A percentile compares a stretch with the other conserved stretches of the same genome.
These are phyloP conservation scores for Incurvaria masculella DNA, from an alignment of 2,888 invertebrate species.

Conservation along the genomic window DNA sequence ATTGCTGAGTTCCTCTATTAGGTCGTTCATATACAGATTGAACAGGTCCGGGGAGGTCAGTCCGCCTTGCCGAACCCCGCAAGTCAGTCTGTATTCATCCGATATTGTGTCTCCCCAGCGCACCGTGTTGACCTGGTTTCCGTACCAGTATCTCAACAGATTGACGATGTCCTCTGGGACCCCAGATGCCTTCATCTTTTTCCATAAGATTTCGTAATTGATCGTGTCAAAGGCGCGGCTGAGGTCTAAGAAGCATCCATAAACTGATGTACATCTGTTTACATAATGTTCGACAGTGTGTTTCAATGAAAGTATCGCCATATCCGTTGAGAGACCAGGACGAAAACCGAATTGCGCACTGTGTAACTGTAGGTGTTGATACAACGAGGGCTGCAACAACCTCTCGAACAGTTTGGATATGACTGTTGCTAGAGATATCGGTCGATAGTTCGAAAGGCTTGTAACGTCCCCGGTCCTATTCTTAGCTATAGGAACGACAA, in stretches of 20 bases:
- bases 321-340: slow-evolving; percentile 1
- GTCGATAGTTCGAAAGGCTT: slow-evolving; percentile 1
- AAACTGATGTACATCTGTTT: not conserved
- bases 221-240: not conserved
- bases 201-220: slow-evolving; percentile 3
- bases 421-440: slow-evolving; percentile 3
- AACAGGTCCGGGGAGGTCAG: slow-evolving; percentile 1
- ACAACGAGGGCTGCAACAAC: not conserved
- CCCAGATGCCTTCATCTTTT: not conserved
- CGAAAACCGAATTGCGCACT: slow-evolving; percentile 2
- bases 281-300: not conserved
- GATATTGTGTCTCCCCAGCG: slow-evolving; percentile 1
- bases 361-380: not conserved
- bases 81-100: not conserved
- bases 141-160: slow-evolving; percentile 3
- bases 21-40: slow-evolving; percentile 2
- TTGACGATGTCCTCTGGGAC: not conserved
- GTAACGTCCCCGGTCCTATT: slow-evolving; percentile 16
- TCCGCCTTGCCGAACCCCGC: slow-evolving; percentile 3
- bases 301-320: not conserved
- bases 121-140: slow-evolving; percentile 4
- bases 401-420: not conserved
- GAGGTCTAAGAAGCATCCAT: not conserved
- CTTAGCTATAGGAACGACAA: slow-evolving; percentile 15
- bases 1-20: slow-evolving; percentile 3